Evolutionary conservation across 2,888 invertebrate genomes (phyloP), one percentile per base, ranked within the genome.

Genomic region (Tubiluchus corallicola): DNA sequence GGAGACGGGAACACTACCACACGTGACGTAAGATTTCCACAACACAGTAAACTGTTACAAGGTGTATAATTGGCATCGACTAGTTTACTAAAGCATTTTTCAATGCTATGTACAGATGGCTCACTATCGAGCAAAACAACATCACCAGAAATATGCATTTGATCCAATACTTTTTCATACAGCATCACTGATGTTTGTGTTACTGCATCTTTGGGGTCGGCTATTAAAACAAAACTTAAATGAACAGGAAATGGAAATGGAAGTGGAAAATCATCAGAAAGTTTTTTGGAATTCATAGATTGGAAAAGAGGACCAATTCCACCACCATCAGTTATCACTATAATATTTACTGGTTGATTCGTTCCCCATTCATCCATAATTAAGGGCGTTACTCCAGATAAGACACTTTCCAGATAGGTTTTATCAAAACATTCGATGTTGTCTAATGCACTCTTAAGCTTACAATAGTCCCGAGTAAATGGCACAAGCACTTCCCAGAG

Each of bases 381-480:
- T 42, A 84, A 68, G 55, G 76, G 76, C 56, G 77, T 80, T 1
- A 83, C 76, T 17, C 81, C 82, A 54, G 76, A 74, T 2, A 92
- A 67, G 41, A 82, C 82, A 3, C 74, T 72, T 57, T 82, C 79
- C 47, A 88, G 72, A 56, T 79, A 80, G 0, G 88, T 82, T 62
- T 83, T 83, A 59, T 90, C 90, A 55, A 77, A 79, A 55, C 82
- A 79, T 49, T 84, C 82, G 4, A 87, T 67, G 47, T 74, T 75
- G 48, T 75, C 74, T 2, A 90, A 64, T 52, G 81, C 80, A 16
- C 72, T 69, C 52, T 80, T 76, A 48, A 92, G 77, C 21, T 69
- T 68, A 48, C 81, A 83, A 63, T 81, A 82, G 55, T 92, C 90
- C 46, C 90, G 70, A 0, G 90, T 90, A 57, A 92, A 94, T 16